These are phyloP conservation scores for Colistium nudipinnis DNA, from an alignment of 2,113 vertebrate genomes.

Conservation along the genomic window DNA sequence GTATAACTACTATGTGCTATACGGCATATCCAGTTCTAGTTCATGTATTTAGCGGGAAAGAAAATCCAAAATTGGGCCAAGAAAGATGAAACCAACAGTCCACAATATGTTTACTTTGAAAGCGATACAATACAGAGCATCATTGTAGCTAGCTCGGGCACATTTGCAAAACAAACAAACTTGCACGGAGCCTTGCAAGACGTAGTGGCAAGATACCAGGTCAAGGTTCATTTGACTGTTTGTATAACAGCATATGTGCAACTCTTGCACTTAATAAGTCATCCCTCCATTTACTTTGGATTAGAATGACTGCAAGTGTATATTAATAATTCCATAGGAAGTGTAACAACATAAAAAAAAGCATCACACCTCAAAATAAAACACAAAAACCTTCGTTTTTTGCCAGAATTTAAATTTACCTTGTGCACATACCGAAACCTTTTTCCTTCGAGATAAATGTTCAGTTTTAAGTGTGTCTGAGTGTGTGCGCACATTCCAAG, in stretches of 20 bases:
- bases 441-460: neutral
- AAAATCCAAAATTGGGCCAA: neutral
- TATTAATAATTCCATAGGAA: neutral
- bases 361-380: neutral
- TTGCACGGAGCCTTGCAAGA: neutral
- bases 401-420: neutral
- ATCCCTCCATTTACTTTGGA: neutral
- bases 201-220: neutral
- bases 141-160: neutral
- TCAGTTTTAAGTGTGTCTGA: conserved; percentile 7
- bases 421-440: neutral
- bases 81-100: neutral
- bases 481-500: conserved; percentile 26
- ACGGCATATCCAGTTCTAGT: neutral
- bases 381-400: neutral
- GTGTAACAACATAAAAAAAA: neutral
- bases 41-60: neutral
- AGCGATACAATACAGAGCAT: conserved; percentile 11
- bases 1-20: neutral
- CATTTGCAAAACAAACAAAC: conserved; percentile 11
- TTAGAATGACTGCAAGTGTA: neutral
- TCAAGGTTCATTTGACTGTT: neutral
- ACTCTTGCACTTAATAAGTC: neutral
- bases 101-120: neutral
- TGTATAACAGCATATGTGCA: neutral